These are phyloP conservation scores for Pilophorus perplexus DNA, from an alignment of 2,888 invertebrate genomes.

Conservation along the genomic window DNA sequence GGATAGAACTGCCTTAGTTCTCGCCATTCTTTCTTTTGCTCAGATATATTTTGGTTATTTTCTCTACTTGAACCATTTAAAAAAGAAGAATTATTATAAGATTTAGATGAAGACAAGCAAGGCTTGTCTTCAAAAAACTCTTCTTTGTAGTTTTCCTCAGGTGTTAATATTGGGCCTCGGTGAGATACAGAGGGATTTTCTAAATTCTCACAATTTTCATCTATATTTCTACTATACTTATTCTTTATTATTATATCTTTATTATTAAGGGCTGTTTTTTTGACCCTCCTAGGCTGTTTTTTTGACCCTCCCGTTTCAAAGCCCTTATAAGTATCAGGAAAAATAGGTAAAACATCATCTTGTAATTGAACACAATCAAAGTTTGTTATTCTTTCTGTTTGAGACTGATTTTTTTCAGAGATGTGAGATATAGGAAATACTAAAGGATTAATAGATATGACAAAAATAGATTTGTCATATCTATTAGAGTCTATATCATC, in stretches of 20 bases:
- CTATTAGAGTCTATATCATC: not conserved
- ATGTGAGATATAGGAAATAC: not conserved
- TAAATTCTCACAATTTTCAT: too few species aligned
- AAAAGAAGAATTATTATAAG: not conserved
- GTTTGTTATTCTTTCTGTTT: too few species aligned
- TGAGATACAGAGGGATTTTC: too few species aligned
- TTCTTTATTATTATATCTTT: not conserved
- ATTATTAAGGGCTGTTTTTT: not conserved
- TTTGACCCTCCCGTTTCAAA: not conserved
- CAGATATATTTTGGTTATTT: too few species aligned
- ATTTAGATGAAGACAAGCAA: not conserved
- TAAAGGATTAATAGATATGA: not conserved
- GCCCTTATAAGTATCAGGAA: not conserved
- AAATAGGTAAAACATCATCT: too few species aligned
- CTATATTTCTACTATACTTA: not conserved
- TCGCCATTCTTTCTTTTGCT: too few species aligned
- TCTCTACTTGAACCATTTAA: too few species aligned
- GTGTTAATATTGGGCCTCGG: not conserved
- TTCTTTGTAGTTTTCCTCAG: not conserved
- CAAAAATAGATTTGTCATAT: not conserved
- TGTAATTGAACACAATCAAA: too few species aligned
- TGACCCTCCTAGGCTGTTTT: not conserved
- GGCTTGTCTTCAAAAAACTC: not conserved
- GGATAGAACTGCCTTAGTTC: not conserved
- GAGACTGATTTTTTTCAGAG: not conserved